Base-by-base conservation (phyloP, 2,888 invertebrate species). In the Lymantria dispar region DNA sequence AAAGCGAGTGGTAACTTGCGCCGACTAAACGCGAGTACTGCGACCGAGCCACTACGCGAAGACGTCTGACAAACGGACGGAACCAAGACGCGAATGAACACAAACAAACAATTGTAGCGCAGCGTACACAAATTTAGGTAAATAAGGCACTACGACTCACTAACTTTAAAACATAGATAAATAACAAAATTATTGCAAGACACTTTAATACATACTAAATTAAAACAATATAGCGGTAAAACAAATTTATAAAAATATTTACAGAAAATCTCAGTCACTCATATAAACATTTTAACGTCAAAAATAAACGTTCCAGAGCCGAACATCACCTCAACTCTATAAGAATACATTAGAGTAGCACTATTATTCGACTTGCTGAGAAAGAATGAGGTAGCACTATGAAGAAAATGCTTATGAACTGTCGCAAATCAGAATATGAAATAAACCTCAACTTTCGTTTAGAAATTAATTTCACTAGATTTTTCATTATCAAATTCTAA, bases 21-120 rank as follows among this genome's bases (percentile, higher is more conserved):
- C 60, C 70, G 61, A 61, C 56, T 63, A 58, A 33, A 2, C 33
- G 33, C 10, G 10, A 33, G 33, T 33, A 63, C 63, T 65, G 65
- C 64, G 63, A 65, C 61, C 64, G 57, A 52, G 57, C 52, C 56
- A 58, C 50, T 50, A 58, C 47, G 50, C 64, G 56, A 56, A 57
- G 55, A 60, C 63, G 58, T 62, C 68, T 64, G 60, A 63, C 68
- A 60, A 68, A 64, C 64, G 55, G 54, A 52, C 49, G 52, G 56
- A 47, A 49, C 55, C 54, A 54, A 61, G 68, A 73, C 57, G 58
- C 68, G 65, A 62, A 52, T 60, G 60, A 64, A 68, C 53, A 62
- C 63, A 67, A 66, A 68, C 66, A 66, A 68, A 66, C 66, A 60
- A 56, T 56, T 45, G 43, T 22, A 51, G 42, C n/a, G n/a, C n/a